Conservation (phyloP, 2,888 invertebrate species). For the Hanleya hanleyi region DNA sequence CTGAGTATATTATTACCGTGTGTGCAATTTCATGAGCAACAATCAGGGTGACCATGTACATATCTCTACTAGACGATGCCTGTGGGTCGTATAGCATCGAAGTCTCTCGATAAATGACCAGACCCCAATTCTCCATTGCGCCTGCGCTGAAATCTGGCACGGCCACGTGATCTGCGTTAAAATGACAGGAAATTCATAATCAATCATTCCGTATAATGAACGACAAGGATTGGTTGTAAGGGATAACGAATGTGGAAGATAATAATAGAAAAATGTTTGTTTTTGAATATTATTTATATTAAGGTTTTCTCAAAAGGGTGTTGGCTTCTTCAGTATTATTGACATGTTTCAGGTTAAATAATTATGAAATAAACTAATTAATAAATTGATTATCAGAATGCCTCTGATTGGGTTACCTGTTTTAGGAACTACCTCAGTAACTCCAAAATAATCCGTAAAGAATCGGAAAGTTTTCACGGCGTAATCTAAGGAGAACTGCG, state of each 20-base stretch:
- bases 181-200: not conserved
- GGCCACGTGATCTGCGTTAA: conserved; percentile 69
- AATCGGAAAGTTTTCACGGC: conserved; percentile 61
- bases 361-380: not conserved
- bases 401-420: conserved; percentile 56
- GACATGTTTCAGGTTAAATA: not conserved
- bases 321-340: too few species aligned
- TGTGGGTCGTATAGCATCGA: conserved; percentile 65
- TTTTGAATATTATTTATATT: too few species aligned
- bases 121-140: conserved; percentile 74
- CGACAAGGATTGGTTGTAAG: too few species aligned
- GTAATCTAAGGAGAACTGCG: conserved; percentile 63
- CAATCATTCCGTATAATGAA: too few species aligned
- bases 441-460: conserved; percentile 69
- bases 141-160: conserved; percentile 73
- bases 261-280: too few species aligned
- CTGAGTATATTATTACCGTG: conserved; percentile 66
- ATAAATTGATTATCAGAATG: not conserved
- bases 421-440: conserved; percentile 66
- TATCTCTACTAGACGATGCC: conserved; percentile 65
- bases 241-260: too few species aligned
- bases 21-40: conserved; percentile 72
- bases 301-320: too few species aligned
- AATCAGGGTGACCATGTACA: conserved; percentile 68
- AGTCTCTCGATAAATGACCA: conserved; percentile 71